Percentiles rank a stretch among this genome's conserved stretches.
phyloP scores from a whole-genome alignment of 2,113 vertebrate genomes.

The Upupa epops region DNA sequence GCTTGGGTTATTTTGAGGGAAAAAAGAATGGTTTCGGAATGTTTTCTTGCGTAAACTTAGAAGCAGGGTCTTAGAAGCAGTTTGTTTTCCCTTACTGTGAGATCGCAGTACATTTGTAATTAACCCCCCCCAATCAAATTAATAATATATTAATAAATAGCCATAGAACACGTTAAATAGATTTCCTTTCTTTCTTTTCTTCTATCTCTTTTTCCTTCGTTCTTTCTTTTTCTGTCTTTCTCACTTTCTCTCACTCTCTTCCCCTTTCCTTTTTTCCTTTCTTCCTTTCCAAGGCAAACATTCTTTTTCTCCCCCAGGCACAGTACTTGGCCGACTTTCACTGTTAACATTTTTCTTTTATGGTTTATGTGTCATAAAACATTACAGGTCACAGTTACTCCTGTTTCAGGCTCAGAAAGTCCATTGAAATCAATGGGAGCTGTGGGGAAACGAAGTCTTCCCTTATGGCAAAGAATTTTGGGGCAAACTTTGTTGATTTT shows the following conservation, averaged over 20 bases:
- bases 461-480: background rate
- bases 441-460: background rate
- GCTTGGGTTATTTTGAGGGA: accelerated
- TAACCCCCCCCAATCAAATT: background rate
- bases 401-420: slow-evolving; percentile 4
- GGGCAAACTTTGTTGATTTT: slow-evolving; percentile 10
- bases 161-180: background rate
- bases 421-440: background rate
- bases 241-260: background rate
- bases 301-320: slow-evolving; percentile 21
- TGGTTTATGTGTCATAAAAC: slow-evolving; percentile 37
- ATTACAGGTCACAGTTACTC: slow-evolving; percentile 28
- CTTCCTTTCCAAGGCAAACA: slow-evolving; percentile 21
- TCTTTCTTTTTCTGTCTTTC: background rate
- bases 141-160: background rate
- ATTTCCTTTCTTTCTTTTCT: too few relatives aligned
- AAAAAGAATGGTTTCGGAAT: background rate
- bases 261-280: background rate
- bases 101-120: background rate
- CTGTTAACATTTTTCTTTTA: slow-evolving; percentile 46
- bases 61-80: background rate
- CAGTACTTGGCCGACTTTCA: slow-evolving; percentile 2
- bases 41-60: accelerated
- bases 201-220: too few relatives aligned
- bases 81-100: background rate